Evolutionary conservation across 2,797 vertebrate species (phyloP).

Genomic region (Crenichthys baileyi): DNA sequence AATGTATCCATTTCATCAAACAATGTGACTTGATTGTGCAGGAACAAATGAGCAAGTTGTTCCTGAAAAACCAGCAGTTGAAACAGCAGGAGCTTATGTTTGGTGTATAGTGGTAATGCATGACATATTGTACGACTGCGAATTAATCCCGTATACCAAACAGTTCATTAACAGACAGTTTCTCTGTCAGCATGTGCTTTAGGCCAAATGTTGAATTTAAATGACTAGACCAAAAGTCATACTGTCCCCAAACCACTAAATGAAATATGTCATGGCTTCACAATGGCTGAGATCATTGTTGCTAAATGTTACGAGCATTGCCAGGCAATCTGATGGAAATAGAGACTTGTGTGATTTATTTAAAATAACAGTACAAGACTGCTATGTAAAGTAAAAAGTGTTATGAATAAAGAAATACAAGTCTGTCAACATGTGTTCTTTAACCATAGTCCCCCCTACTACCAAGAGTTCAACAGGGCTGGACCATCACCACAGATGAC

Average conservation of each 20-base stretch:
- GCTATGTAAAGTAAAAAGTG: conserved; percentile 17
- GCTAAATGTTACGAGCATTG: conserved; percentile 31
- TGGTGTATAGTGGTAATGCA: conserved; percentile 1
- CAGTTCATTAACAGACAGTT: conserved; percentile 10
- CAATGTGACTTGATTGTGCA: conserved; percentile 22
- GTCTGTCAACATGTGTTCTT: background rate
- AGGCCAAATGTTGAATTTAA: conserved; percentile 21
- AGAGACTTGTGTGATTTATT: conserved; percentile 21
- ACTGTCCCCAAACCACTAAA: conserved; percentile 46
- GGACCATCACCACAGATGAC: background rate
- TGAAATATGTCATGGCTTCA: conserved; percentile 60
- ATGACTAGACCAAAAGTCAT: conserved; percentile 58
- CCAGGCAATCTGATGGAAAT: conserved; percentile 29
- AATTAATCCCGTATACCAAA: conserved; percentile 12
- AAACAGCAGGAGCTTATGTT: conserved; percentile 17
- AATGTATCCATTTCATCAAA: conserved; percentile 24
- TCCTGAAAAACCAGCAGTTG: conserved; percentile 20
- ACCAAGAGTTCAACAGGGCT: background rate
- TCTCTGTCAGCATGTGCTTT: conserved; percentile 14
- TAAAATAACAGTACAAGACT: conserved; percentile 12
- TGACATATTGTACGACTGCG: conserved; percentile 4
- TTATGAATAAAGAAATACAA: background rate
- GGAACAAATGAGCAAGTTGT: conserved; percentile 7
- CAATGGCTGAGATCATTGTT: conserved; percentile 62
- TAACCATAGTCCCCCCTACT: background rate